A percentile compares a stretch with the other conserved stretches of the same genome.
phyloP scores from a whole-genome alignment of 2,888 invertebrate genomes.

The Allygus modestus region DNA sequence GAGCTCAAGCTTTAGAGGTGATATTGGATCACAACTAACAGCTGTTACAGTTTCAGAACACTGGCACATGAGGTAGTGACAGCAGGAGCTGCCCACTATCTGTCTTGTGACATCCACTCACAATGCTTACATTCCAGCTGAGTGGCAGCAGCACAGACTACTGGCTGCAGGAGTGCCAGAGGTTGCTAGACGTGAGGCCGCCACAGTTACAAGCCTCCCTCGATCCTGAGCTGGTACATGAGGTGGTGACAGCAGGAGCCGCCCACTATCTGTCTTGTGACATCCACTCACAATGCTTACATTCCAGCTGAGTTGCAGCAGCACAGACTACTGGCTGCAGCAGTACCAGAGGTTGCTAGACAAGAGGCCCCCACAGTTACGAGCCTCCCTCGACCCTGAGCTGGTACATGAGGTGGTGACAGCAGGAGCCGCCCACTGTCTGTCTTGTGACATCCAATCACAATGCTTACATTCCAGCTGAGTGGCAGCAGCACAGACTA shows the following conservation, averaged over 20 bases:
- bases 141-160: constrained; percentile 82
- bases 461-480: constrained; percentile 17
- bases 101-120: constrained; percentile 78
- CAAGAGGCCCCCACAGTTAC: constrained; percentile 80
- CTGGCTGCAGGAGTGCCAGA: too few relatives aligned
- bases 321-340: constrained; percentile 82
- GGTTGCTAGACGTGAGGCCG: too few relatives aligned
- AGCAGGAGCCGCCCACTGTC: constrained; percentile 85
- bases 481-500: constrained; percentile 73
- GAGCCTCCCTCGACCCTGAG: constrained; percentile 81
- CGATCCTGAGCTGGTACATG: constrained; percentile 83
- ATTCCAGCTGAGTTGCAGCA: too few relatives aligned
- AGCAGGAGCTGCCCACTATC: constrained; percentile 86
- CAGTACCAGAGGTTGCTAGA: too few relatives aligned
- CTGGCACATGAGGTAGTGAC: constrained; percentile 84
- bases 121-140: too few relatives aligned
- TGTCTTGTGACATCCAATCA: constrained; percentile 78
- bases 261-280: constrained; percentile 85
- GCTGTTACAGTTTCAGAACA: constrained; percentile 79
- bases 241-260: constrained; percentile 84
- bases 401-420: constrained; percentile 84
- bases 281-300: constrained; percentile 69
- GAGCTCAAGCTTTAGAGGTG: too few relatives aligned
- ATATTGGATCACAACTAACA: neutral
- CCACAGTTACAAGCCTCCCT: constrained; percentile 80